Evolutionary conservation across 1,140 invertebrate species (phyloP).

Genomic region (Lucilia sericata): DNA sequence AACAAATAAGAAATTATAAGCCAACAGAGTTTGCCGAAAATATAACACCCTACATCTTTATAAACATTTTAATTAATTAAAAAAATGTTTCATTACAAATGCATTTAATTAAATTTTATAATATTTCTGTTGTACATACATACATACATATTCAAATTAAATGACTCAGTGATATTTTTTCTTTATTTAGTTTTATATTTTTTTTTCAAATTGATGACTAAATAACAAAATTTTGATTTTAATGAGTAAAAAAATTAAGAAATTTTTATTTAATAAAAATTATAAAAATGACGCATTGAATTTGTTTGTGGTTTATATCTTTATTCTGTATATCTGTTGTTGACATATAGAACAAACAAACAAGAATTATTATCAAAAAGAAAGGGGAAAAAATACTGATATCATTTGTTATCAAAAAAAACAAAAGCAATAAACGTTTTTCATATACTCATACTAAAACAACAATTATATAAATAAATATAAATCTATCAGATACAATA

Average conservation of each 20-base stretch:
- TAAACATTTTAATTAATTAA: no score
- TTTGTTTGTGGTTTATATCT: background rate
- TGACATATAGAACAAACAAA: background rate
- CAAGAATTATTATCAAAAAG: conserved; percentile 13
- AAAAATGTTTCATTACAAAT: no score
- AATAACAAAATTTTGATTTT: no score
- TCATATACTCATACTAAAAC: background rate
- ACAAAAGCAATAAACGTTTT: background rate
- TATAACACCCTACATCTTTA: no score
- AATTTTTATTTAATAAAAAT: background rate
- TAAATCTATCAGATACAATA: conserved; percentile 15
- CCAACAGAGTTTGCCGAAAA: no score
- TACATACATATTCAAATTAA: no score
- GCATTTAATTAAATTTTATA: no score
- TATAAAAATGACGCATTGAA: background rate
- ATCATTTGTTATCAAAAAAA: conserved; percentile 19
- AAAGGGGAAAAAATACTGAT: background rate
- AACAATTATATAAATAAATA: background rate
- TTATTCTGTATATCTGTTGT: background rate
- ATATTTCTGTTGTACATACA: no score
- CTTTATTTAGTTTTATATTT: no score
- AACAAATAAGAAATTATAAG: no score
- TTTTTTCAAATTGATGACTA: no score
- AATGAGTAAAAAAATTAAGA: background rate
- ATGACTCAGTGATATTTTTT: no score